These are phyloP conservation scores for Drosophila ercepeae DNA, from an alignment of 1,140 invertebrate species.

Conservation along the genomic window DNA sequence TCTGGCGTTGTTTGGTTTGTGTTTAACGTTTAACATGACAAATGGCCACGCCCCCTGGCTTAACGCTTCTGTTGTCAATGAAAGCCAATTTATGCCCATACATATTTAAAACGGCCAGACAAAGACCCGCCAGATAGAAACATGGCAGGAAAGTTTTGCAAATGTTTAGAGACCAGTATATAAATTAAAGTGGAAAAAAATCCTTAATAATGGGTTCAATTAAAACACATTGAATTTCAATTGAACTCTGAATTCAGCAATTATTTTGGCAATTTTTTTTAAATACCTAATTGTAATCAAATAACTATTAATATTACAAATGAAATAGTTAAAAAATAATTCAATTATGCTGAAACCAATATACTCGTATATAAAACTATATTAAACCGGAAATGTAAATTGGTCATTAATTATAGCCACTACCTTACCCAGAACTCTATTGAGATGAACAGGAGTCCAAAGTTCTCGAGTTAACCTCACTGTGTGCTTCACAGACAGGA, in stretches of 20 bases:
- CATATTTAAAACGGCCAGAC: slow-evolving; percentile 36
- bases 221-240: background rate
- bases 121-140: slow-evolving; percentile 14
- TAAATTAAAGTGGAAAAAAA: background rate
- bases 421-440: background rate
- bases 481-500: slow-evolving; percentile 5
- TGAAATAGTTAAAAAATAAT: background rate
- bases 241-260: too few relatives aligned
- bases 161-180: slow-evolving; percentile 22
- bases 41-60: slow-evolving; percentile 68
- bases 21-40: slow-evolving; percentile 77
- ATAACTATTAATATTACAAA: background rate
- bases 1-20: slow-evolving; percentile 45
- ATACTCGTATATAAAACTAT: too few relatives aligned
- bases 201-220: background rate
- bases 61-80: slow-evolving; percentile 64
- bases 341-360: background rate
- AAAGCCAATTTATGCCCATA: slow-evolving; percentile 65
- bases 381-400: too few relatives aligned
- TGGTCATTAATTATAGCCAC: background rate
- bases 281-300: background rate
- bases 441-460: background rate
- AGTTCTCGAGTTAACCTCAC: background rate
- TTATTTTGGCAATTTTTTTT: background rate
- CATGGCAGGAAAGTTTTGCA: slow-evolving; percentile 30